Conservation (phyloP, 35 echinoderm and acorn worm species). For the Eucidaris tribuloides region DNA sequence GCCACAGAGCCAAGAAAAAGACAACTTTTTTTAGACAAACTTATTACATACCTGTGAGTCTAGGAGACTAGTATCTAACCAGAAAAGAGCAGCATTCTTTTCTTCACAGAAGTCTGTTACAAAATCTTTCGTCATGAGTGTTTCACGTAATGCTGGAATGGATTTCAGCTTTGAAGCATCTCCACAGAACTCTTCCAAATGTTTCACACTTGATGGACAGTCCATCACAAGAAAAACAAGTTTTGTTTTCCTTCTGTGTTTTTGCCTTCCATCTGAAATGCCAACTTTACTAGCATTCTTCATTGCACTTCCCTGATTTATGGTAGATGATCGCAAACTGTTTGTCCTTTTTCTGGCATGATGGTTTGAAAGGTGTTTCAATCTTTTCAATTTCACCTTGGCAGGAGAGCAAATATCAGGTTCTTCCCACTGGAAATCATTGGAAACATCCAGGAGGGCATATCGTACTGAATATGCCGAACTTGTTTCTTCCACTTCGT, state of each 20-base stretch:
- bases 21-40: too few species aligned
- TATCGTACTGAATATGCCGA: background rate
- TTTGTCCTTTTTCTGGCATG: slow-evolving; percentile 8
- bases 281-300: background rate
- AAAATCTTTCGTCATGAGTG: background rate
- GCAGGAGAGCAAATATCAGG: slow-evolving; percentile 17
- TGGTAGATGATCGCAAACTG: background rate
- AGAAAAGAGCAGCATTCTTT: background rate
- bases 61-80: slow-evolving; percentile 1
- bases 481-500: slow-evolving; percentile 11
- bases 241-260: slow-evolving; percentile 13
- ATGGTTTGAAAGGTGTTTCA: background rate
- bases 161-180: slow-evolving; percentile 17
- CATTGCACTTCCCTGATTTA: too few species aligned
- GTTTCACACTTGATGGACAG: background rate
- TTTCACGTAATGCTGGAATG: background rate
- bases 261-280: slow-evolving; percentile 2
- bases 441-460: slow-evolving; percentile 5
- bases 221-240: slow-evolving; percentile 10
- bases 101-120: background rate
- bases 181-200: background rate
- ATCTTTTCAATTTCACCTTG: background rate
- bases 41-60: too few species aligned
- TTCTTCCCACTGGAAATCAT: slow-evolving; percentile 32
- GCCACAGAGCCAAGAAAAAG: too few species aligned